Evolutionary conservation across 92 coral and sea anemone species (phyloP).

Genomic region (Bergia puertoricense): DNA sequence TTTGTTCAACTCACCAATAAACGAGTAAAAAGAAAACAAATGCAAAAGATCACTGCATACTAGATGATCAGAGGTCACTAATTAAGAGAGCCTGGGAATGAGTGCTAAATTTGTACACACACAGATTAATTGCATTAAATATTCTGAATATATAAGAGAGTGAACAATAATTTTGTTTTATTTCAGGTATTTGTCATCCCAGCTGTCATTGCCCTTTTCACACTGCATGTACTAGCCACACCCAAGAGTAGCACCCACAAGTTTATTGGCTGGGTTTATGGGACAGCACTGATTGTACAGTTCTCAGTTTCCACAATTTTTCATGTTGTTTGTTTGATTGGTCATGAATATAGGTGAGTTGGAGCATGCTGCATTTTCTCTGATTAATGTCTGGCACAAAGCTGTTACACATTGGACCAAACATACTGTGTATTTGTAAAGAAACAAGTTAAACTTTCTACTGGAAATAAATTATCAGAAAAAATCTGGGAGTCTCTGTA

Average conservation of each 20-base stretch:
- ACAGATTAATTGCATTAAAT: too few relatives aligned
- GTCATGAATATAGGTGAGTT: slow-evolving; percentile 66
- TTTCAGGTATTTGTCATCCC: slow-evolving; percentile 81
- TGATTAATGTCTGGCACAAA: neutral
- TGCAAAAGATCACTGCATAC: too few relatives aligned
- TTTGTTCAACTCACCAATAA: too few relatives aligned
- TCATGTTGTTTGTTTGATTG: slow-evolving; percentile 75
- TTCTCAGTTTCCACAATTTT: slow-evolving; percentile 82
- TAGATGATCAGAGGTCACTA: too few relatives aligned
- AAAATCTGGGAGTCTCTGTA: too few relatives aligned
- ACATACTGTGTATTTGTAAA: too few relatives aligned
- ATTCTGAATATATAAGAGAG: neutral
- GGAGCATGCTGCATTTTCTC: neutral
- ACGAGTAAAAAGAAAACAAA: too few relatives aligned
- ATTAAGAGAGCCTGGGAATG: neutral
- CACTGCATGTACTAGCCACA: slow-evolving; percentile 56
- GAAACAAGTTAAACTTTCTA: too few relatives aligned
- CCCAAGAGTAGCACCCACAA: slow-evolving; percentile 65
- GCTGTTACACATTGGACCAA: too few relatives aligned
- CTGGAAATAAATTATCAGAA: too few relatives aligned
- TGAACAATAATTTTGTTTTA: neutral
- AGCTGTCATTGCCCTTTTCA: slow-evolving; percentile 65
- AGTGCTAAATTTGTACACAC: neutral
- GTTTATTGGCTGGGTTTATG: slow-evolving; percentile 86
- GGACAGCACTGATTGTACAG: slow-evolving; percentile 66